Conservation (phyloP, 2,113 vertebrate species). For the Suncus etruscus region DNA sequence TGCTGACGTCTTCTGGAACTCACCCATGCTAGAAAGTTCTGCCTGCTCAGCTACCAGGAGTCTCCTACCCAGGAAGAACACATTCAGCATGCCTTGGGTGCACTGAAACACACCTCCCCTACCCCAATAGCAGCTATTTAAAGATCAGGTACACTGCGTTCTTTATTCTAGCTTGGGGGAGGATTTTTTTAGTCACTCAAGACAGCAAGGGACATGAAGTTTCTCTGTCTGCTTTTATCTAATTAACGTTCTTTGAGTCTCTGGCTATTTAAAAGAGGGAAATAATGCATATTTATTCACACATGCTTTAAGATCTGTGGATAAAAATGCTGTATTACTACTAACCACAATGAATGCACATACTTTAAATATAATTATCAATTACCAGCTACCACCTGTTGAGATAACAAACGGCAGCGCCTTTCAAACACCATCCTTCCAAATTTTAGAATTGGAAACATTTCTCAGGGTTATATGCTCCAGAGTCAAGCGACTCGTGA, state of each 20-base stretch:
- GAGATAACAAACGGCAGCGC: constrained; percentile 75
- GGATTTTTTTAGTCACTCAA: constrained; percentile 63
- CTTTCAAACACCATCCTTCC: constrained; percentile 75
- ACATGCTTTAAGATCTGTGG: constrained; percentile 83
- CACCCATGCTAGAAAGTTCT: neutral
- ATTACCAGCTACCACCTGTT: constrained; percentile 84
- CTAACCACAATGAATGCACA: constrained; percentile 82
- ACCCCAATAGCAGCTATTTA: constrained; percentile 29
- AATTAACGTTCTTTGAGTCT: constrained; percentile 80
- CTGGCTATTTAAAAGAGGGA: constrained; percentile 83
- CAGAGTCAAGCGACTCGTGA: constrained; percentile 70
- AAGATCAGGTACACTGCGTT: constrained; percentile 53
- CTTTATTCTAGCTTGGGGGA: constrained; percentile 64
- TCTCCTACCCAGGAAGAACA: neutral
- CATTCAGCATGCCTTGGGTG: accelerated
- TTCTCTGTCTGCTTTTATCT: constrained; percentile 79
- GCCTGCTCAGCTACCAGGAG: neutral
- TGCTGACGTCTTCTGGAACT: neutral
- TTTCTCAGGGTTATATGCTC: constrained; percentile 62
- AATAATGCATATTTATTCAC: constrained; percentile 86
- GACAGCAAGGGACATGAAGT: constrained; percentile 72
- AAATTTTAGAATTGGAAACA: constrained; percentile 77
- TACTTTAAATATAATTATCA: constrained; percentile 84
- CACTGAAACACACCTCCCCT: neutral
- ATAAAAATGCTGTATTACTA: constrained; percentile 83